Conservation (phyloP, 1,140 invertebrate species). For the Helicoverpa armigera region DNA sequence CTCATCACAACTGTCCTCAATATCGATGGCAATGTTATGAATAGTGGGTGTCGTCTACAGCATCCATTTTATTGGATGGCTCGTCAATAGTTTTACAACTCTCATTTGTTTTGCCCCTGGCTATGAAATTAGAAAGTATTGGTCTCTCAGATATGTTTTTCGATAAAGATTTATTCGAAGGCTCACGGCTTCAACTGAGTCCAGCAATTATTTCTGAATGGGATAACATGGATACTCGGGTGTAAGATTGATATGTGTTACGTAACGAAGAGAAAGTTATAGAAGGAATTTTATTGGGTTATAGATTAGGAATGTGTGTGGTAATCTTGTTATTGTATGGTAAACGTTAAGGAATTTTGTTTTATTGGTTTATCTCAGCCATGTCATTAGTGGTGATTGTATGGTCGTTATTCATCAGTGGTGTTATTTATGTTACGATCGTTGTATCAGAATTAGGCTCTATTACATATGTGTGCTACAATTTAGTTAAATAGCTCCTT, state of each 20-base stretch:
- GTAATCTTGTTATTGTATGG: constrained; percentile 19
- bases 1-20: constrained; percentile 35
- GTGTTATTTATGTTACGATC: neutral
- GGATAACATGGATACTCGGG: constrained; percentile 54
- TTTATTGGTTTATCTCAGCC: constrained; percentile 29
- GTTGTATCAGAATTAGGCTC: too few species aligned
- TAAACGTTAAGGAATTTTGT: constrained; percentile 2
- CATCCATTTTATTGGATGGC: constrained; percentile 41
- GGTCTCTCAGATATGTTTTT: constrained; percentile 67
- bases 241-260: constrained; percentile 39
- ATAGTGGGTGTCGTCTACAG: constrained; percentile 24
- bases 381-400: neutral
- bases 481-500: too few species aligned
- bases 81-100: constrained; percentile 75
- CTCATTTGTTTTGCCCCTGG: constrained; percentile 79
- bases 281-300: constrained; percentile 41
- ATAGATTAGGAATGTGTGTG: constrained; percentile 21
- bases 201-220: constrained; percentile 74
- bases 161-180: constrained; percentile 81
- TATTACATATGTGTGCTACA: too few species aligned
- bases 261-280: constrained; percentile 46
- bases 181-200: constrained; percentile 61
- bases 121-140: constrained; percentile 83
- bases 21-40: constrained; percentile 26
- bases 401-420: constrained; percentile 8